Evolutionary conservation across 2,113 vertebrate genomes (phyloP).

Genomic region (Sceloporus undulatus): DNA sequence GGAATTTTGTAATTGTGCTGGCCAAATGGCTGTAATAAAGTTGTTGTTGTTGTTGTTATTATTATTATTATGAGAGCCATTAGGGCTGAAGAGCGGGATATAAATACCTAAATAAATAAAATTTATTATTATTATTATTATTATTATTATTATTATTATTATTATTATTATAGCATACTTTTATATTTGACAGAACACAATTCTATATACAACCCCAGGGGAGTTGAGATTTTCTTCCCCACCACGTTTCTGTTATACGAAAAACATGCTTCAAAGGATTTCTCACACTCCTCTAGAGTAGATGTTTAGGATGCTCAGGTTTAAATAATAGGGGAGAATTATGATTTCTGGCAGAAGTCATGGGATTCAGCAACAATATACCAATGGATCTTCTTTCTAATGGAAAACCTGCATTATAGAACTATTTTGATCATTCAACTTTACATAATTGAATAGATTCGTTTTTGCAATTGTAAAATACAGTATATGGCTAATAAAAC

Average conservation of each 20-base stretch:
- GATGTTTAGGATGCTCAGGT: too few relatives aligned
- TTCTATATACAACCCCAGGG: background rate
- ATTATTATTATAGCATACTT: background rate
- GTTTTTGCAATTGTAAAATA: background rate
- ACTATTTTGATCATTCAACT: background rate
- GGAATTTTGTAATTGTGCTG: too few relatives aligned
- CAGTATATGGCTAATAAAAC: background rate
- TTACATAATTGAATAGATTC: constrained; percentile 1
- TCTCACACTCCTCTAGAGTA: too few relatives aligned
- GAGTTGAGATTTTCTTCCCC: background rate
- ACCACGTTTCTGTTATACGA: background rate
- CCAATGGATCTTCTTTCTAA: background rate
- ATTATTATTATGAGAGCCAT: too few relatives aligned
- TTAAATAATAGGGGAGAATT: background rate
- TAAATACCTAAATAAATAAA: too few relatives aligned
- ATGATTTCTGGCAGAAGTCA: background rate
- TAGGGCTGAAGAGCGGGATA: too few relatives aligned
- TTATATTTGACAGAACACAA: background rate
- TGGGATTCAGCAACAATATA: background rate
- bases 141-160: too few relatives aligned
- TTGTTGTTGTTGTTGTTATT: too few relatives aligned
- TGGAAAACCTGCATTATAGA: background rate
- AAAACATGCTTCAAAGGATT: background rate
- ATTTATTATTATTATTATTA: too few relatives aligned
- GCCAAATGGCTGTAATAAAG: too few relatives aligned